Evolutionary conservation across 2,888 invertebrate genomes (phyloP).

Genomic region (Lasioglossum marginatum): DNA sequence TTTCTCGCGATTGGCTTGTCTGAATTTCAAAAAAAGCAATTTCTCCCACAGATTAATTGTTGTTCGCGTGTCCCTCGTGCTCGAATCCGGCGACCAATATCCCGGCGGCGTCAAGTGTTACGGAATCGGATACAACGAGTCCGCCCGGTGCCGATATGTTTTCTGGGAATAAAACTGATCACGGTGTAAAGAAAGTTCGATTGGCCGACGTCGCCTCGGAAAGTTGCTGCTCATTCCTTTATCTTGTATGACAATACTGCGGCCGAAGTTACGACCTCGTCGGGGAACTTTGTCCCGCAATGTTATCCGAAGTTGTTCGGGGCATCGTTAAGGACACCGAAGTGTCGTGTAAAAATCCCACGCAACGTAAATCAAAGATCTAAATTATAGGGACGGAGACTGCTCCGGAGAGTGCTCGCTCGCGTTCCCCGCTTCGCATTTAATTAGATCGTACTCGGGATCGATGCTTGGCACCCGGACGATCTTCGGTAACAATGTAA

Average conservation of each 20-base stretch:
- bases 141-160: slow-evolving; percentile 21
- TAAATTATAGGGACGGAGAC: slow-evolving; percentile 1
- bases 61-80: neutral
- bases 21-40: neutral
- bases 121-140: neutral
- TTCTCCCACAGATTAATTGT: neutral
- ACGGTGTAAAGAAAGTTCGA: slow-evolving; percentile 47
- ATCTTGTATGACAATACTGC: slow-evolving; percentile 44
- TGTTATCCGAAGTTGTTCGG: slow-evolving; percentile 18
- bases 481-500: neutral
- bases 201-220: slow-evolving; percentile 44
- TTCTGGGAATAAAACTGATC: slow-evolving; percentile 28
- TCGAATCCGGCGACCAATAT: neutral
- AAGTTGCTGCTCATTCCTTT: slow-evolving; percentile 48
- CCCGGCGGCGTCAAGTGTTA: neutral
- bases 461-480: slow-evolving; percentile 43
- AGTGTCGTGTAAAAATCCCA: slow-evolving; percentile 1
- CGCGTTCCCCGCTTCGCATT: slow-evolving; percentile 23
- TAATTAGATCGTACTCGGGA: slow-evolving; percentile 46
- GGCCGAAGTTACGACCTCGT: slow-evolving; percentile 38
- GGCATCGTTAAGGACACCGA: slow-evolving; percentile 23
- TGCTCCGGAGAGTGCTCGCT: neutral
- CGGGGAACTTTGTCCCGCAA: slow-evolving; percentile 17
- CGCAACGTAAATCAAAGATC: slow-evolving; percentile 11
- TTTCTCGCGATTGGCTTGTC: neutral